Conservation (phyloP, 2,888 invertebrate species). For the Tenthredo livida region DNA sequence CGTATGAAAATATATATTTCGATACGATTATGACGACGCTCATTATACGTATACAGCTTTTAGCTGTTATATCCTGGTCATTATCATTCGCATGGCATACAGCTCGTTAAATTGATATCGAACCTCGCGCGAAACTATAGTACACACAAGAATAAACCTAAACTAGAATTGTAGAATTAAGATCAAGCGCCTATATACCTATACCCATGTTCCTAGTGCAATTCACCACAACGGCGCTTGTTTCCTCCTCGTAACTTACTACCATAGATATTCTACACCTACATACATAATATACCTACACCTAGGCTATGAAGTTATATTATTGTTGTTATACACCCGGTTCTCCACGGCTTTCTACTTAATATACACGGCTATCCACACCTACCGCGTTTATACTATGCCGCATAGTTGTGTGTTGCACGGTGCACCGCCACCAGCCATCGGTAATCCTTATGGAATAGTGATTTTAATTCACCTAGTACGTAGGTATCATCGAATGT, state of each 20-base stretch:
- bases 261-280: not conserved
- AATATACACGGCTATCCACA: constrained; percentile 57
- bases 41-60: too few species aligned
- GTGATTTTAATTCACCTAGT: not conserved
- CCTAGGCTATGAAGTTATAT: constrained; percentile 44
- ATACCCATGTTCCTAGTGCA: not conserved
- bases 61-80: too few species aligned
- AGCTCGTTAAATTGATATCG: not conserved
- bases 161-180: not conserved
- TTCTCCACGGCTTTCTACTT: constrained; percentile 60
- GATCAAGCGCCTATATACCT: not conserved
- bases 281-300: not conserved
- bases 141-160: not conserved
- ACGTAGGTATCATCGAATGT: too few species aligned
- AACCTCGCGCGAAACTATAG: not conserved
- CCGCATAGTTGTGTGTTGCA: not conserved
- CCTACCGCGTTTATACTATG: constrained; percentile 30
- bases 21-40: not conserved
- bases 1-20: not conserved
- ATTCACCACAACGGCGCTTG: not conserved
- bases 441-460: not conserved
- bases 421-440: not conserved
- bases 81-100: too few species aligned
- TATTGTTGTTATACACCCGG: constrained; percentile 55
- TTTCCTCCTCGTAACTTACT: constrained; percentile 44